Evolutionary conservation across 2,797 vertebrate genomes (phyloP).

Genomic region (Acanthurus lineatus): DNA sequence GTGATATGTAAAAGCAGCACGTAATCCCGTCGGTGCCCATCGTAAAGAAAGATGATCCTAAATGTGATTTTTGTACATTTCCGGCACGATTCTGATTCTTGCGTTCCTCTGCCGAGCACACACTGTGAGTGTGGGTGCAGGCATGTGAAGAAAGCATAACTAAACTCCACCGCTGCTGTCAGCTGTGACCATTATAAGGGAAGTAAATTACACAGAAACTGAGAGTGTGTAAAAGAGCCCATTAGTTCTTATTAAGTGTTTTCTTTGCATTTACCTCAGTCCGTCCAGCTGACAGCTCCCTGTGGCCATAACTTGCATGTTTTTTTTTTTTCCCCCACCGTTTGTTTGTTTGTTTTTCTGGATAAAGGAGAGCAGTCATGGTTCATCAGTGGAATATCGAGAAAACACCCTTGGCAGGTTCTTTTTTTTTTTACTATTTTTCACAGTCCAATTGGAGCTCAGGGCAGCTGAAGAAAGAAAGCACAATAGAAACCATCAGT

Average conservation of each 20-base stretch:
- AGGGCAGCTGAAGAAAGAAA: slow-evolving; percentile 21
- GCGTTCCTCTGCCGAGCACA: slow-evolving; percentile 18
- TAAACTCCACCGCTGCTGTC: slow-evolving; percentile 53
- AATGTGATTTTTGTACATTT: slow-evolving; percentile 48
- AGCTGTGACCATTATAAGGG: slow-evolving; percentile 51
- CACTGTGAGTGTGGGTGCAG: slow-evolving; percentile 30
- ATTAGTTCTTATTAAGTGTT: slow-evolving; percentile 64
- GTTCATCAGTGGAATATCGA: slow-evolving; percentile 54
- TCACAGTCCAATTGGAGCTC: slow-evolving; percentile 25
- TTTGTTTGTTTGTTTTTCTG: slow-evolving; percentile 49
- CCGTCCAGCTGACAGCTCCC: slow-evolving; percentile 40
- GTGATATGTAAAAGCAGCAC: slow-evolving; percentile 21
- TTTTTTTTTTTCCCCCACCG: background rate
- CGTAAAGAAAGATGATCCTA: slow-evolving; percentile 41
- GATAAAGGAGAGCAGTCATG: slow-evolving; percentile 31
- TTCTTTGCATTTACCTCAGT: slow-evolving; percentile 56
- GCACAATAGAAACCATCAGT: slow-evolving; percentile 5
- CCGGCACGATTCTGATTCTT: slow-evolving; percentile 33
- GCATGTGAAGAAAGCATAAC: slow-evolving; percentile 37
- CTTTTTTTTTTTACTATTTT: background rate
- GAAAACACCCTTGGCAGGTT: slow-evolving; percentile 37
- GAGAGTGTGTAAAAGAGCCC: slow-evolving; percentile 35
- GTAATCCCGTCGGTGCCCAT: slow-evolving; percentile 33
- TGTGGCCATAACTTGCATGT: slow-evolving; percentile 24
- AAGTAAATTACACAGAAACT: slow-evolving; percentile 48